A percentile compares a stretch with the other conserved stretches of the same genome.
Conservation (phyloP, 2,888 invertebrate species). For the Zaprionus lineosus region DNA sequence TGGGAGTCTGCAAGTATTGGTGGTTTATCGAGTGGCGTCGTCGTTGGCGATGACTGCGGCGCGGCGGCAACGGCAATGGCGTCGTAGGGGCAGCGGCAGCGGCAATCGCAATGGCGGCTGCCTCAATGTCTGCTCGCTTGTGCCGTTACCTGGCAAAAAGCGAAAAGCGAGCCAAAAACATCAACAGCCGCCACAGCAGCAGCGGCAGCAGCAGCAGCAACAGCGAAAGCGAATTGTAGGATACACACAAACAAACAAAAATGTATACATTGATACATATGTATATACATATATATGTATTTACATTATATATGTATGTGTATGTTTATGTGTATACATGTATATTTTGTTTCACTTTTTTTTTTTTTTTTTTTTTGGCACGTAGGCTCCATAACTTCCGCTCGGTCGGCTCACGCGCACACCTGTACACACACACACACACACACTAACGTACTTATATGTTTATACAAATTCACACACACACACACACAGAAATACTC, state of each 20-base stretch:
- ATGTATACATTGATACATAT: conserved; percentile 9
- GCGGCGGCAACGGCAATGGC: too few species aligned
- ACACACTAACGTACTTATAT: conserved; percentile 20
- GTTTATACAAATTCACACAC: conserved; percentile 22
- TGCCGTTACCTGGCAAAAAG: conserved; percentile 46
- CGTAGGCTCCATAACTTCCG: conserved; percentile 71
- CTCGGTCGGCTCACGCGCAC: conserved; percentile 63
- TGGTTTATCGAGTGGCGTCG: conserved; percentile 57
- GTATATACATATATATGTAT: conserved; percentile 12
- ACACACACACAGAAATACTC: conserved; percentile 26
- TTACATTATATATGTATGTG: conserved; percentile 20
- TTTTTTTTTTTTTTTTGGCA: conserved; percentile 51
- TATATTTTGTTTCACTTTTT: conserved; percentile 14
- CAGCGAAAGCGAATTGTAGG: conserved; percentile 56
- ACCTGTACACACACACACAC: conserved; percentile 55
- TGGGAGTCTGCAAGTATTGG: conserved; percentile 45
- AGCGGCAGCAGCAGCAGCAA: conserved; percentile 19
- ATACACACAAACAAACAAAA: conserved; percentile 12
- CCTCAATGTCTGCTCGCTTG: conserved; percentile 66
- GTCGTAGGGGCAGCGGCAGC: too few species aligned
- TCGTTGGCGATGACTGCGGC: too few species aligned
- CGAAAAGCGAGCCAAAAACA: conserved; percentile 26
- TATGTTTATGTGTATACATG: conserved; percentile 4
- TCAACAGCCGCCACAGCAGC: too few species aligned
- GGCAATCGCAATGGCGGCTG: too few species aligned